Evolutionary conservation across 2,888 invertebrate genomes (phyloP).

Genomic region (Drosophila quinaria): DNA sequence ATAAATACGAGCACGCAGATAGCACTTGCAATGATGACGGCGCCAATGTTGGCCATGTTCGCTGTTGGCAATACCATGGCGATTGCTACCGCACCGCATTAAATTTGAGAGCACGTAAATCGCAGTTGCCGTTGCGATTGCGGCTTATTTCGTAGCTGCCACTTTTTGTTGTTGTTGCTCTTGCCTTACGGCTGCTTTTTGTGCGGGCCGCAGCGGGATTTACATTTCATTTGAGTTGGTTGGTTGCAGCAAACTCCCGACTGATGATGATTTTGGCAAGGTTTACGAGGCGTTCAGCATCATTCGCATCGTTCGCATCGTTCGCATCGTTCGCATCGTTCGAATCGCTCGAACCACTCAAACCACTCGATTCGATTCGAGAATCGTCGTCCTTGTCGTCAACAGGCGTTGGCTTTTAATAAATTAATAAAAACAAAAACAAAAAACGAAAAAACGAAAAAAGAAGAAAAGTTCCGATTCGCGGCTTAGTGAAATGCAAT

Average conservation of each 20-base stretch:
- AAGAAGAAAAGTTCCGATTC: conserved; percentile 8
- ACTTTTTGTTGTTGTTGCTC: conserved; percentile 31
- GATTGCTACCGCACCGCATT: conserved; percentile 70
- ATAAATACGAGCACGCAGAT: conserved; percentile 65
- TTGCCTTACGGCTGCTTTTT: conserved; percentile 52
- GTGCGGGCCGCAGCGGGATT: conserved; percentile 60
- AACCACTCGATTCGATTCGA: conserved; percentile 12
- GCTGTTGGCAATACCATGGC: conserved; percentile 39
- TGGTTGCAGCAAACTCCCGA: conserved; percentile 32
- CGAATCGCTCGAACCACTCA: conserved; percentile 14
- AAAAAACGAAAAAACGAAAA: conserved; percentile 38
- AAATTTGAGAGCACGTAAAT: conserved; percentile 68
- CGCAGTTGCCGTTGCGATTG: conserved; percentile 37
- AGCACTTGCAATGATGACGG: conserved; percentile 36
- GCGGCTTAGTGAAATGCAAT: conserved; percentile 54
- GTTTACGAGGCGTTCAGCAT: conserved; percentile 71
- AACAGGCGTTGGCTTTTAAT: conserved; percentile 68
- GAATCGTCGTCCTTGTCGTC: conserved; percentile 1
- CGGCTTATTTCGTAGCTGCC: conserved; percentile 51
- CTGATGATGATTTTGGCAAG: conserved; percentile 67
- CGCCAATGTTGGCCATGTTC: conserved; percentile 26
- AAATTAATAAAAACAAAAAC: conserved; percentile 72
- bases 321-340: conserved; percentile 8
- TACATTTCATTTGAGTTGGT: conserved; percentile 71
- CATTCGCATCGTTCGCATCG: conserved; percentile 37